Base-by-base conservation (phyloP, 2,113 vertebrate species). In the Microtus ochrogaster region DNA sequence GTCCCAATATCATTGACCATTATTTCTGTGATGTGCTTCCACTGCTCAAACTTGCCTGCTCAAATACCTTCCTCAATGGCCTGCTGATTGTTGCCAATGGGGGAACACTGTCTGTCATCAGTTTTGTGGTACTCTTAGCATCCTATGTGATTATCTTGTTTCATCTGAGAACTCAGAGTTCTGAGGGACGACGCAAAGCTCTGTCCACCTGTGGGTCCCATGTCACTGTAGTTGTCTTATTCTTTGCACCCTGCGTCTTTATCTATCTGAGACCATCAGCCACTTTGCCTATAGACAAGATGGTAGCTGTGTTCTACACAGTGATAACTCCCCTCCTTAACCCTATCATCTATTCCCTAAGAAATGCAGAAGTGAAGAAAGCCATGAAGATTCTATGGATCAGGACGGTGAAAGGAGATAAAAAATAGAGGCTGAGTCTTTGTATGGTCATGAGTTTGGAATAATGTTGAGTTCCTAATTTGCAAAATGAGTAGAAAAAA, bases 21-120 rank as follows among this genome's bases (percentile, higher is more conserved):
- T 98, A 97, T 58, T 98, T 98, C 93, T 98, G 98, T 86, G 98
- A 98, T 21, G 63, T 98, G 22, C 96, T 96, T 36, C 97, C 97
- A 0, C 44, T 98, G 73, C 92, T 98, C n/a, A 95, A 96, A 39
- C 98, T 98, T 9, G 96, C 96, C 63, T 98, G 98, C 39, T 97
- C 92, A 90, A 92, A 83, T 1, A 97, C 97, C 7, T 65, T 91
- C 49, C 24, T 86, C 49, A 74, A 39, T 0, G 94, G 97, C 16
- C 63, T 76, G 0, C 36, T 98, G 44, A 95, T 97, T 26, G 95
- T 97, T 65, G 77, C 52, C 41, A 94, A 96, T 6, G 91, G 70
- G 2, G 97, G 96, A 0, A 90, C 91, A 22, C 58, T 97, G 65
- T 96, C 95, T 39, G 89, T 97, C 17, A 61, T 94, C 77, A 96